Percentiles rank a stretch among this genome's conserved stretches.
phyloP scores from a whole-genome alignment of 1,140 invertebrate genomes.

The Condylostylus longicornis region DNA sequence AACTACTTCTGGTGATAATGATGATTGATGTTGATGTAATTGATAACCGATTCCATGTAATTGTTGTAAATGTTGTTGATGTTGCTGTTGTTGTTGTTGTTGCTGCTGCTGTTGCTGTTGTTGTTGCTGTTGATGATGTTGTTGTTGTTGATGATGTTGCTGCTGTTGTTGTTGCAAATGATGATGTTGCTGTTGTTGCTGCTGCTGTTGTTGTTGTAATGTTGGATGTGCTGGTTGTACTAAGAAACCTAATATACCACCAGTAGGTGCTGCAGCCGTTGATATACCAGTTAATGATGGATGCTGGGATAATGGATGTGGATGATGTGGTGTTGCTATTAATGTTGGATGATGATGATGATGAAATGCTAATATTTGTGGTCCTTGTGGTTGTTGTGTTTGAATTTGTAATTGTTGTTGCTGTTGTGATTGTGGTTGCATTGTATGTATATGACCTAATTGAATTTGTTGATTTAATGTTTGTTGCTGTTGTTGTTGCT shows the following conservation, averaged over 20 bases:
- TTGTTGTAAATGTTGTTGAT: neutral
- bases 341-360: neutral
- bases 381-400: neutral
- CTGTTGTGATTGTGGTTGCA: conserved; percentile 1
- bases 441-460: conserved; percentile 8
- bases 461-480: conserved; percentile 4
- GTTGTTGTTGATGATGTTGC: no score
- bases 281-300: neutral
- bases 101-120: neutral
- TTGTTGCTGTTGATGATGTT: conserved; percentile 8
- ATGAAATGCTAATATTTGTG: neutral
- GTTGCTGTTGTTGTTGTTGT: conserved; percentile 3
- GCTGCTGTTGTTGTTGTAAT: conserved; percentile 26
- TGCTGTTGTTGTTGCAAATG: conserved; percentile 4
- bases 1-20: conserved; percentile 18
- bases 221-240: conserved; percentile 7
- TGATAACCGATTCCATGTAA: conserved; percentile 1
- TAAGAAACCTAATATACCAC: no score
- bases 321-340: neutral
- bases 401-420: neutral
- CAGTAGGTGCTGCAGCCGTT: neutral
- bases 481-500: conserved; percentile 9
- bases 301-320: no score
- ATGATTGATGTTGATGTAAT: neutral
- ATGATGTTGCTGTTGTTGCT: conserved; percentile 9